phyloP scores from a whole-genome alignment of 2,113 vertebrate species.

The Nansenia antarctica region DNA sequence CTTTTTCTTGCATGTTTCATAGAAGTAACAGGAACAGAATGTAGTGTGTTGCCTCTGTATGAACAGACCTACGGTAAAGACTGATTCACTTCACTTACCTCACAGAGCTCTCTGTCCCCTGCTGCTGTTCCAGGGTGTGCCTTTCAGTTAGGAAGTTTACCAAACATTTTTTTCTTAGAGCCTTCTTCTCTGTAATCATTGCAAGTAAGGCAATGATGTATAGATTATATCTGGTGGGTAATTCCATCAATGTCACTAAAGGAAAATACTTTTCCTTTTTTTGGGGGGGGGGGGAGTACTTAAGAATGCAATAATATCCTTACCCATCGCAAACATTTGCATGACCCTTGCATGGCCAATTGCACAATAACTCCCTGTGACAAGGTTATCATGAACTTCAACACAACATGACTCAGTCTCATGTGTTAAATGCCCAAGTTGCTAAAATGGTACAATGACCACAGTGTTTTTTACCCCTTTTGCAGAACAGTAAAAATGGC shows the following conservation, averaged over 20 bases:
- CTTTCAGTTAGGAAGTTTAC: too few relatives aligned
- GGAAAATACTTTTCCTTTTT: too few relatives aligned
- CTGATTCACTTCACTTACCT: not conserved
- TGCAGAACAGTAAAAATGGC: slow-evolving; percentile 70
- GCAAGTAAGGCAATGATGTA: not conserved
- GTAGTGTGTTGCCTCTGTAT: not conserved
- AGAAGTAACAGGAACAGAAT: not conserved
- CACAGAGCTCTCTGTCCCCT: not conserved
- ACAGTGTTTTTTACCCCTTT: slow-evolving; percentile 14
- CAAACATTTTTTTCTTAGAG: not conserved
- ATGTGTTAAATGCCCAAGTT: not conserved
- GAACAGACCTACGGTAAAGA: not conserved
- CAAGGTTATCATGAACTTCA: slow-evolving; percentile 22
- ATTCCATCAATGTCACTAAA: not conserved
- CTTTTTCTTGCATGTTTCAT: not conserved
- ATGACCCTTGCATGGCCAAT: slow-evolving; percentile 18
- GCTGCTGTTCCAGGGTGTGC: not conserved
- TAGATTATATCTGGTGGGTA: not conserved
- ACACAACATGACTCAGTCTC: not conserved
- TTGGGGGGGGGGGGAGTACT: too few relatives aligned
- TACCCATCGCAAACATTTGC: too few relatives aligned
- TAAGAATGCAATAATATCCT: slow-evolving; percentile 17
- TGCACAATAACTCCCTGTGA: slow-evolving; percentile 6
- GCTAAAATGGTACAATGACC: not conserved
- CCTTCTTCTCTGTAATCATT: not conserved